These are phyloP conservation scores for Lycophotia porphyrea DNA, from an alignment of 2,888 invertebrate species.

Conservation along the genomic window DNA sequence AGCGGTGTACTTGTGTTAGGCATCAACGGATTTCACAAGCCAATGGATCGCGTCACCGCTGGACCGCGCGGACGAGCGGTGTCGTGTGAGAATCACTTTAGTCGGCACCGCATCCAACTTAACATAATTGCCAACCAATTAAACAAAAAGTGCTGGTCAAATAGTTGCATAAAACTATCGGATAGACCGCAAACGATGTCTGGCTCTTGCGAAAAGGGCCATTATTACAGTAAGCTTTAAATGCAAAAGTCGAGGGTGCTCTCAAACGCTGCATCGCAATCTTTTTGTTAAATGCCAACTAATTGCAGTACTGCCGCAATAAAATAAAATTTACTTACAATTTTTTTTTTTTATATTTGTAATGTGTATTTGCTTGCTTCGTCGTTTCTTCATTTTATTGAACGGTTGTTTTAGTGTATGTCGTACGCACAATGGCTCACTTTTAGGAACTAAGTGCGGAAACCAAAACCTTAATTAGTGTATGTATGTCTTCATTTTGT, in stretches of 20 bases:
- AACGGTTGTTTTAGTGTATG: background rate
- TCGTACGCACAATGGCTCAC: too few relatives aligned
- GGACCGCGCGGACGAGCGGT: background rate
- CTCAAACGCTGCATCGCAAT: slow-evolving; percentile 41
- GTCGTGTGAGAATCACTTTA: background rate
- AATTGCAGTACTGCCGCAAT: slow-evolving; percentile 44
- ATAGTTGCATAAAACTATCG: slow-evolving; percentile 51
- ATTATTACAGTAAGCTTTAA: slow-evolving; percentile 61
- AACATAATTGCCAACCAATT: slow-evolving; percentile 58
- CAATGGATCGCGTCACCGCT: background rate
- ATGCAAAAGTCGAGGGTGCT: slow-evolving; percentile 46
- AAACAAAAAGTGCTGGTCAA: slow-evolving; percentile 48
- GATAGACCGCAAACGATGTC: slow-evolving; percentile 51
- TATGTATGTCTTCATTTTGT: background rate
- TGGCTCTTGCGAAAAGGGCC: slow-evolving; percentile 45
- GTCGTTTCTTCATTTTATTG: background rate
- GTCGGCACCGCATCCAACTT: background rate
- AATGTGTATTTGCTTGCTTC: background rate
- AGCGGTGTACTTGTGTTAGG: background rate
- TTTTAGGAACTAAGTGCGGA: too few relatives aligned
- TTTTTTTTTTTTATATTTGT: slow-evolving; percentile 9
- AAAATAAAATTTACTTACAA: slow-evolving; percentile 33
- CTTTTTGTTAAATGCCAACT: slow-evolving; percentile 53
- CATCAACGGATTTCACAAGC: background rate
- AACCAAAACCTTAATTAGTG: too few relatives aligned